Evolutionary conservation across 1,140 invertebrate genomes (phyloP).

Genomic region (Zaprionus kolodkinae): DNA sequence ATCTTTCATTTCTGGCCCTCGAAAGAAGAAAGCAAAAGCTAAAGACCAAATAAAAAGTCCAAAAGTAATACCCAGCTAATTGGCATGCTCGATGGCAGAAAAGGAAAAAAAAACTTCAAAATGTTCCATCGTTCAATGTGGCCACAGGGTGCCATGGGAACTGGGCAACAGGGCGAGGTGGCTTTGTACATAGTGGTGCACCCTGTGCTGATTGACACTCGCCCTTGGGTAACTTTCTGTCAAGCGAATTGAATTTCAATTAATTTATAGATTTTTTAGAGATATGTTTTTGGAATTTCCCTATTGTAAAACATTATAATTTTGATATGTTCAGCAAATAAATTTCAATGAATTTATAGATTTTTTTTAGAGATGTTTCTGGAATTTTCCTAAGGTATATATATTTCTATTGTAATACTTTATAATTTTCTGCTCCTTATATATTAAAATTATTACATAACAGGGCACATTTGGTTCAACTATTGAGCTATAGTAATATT

Average conservation of each 20-base stretch:
- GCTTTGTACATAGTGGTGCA: not conserved
- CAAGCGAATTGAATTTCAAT: not conserved
- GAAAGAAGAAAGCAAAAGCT: conserved; percentile 5
- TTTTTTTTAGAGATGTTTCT: too few species aligned
- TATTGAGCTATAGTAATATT: too few species aligned
- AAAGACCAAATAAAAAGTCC: not conserved
- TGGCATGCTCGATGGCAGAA: conserved; percentile 31
- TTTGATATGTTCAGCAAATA: too few species aligned
- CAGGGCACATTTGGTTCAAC: too few species aligned
- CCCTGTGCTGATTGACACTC: conserved; percentile 17
- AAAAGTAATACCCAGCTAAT: conserved; percentile 22
- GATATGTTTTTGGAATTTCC: not conserved
- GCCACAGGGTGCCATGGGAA: conserved; percentile 23
- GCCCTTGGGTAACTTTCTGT: conserved; percentile 12
- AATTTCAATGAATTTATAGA: too few species aligned
- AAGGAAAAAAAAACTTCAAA: too few species aligned
- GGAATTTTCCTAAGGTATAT: not conserved
- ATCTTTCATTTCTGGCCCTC: conserved; percentile 27
- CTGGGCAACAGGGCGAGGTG: not conserved
- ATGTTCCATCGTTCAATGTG: conserved; percentile 1
- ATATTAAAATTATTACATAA: not conserved
- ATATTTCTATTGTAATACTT: too few species aligned
- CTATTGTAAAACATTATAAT: too few species aligned
- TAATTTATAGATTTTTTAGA: not conserved
- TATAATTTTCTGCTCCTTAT: not conserved